Evolutionary conservation across 1,140 invertebrate species (phyloP).

Genomic region (Globodera rostochiensis): DNA sequence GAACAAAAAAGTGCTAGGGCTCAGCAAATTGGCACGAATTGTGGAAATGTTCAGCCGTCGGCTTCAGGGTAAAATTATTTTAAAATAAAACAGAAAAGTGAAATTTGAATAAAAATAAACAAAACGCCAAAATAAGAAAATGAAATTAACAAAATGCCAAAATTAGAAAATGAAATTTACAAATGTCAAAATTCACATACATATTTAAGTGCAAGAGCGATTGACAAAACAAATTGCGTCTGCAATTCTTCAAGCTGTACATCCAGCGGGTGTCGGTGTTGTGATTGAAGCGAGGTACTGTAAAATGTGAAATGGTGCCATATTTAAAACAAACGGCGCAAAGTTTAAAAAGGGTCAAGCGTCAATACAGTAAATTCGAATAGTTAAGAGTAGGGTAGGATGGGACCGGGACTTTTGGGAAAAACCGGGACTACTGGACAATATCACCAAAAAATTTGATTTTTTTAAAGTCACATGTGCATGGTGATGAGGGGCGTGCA

Average conservation of each 20-base stretch:
- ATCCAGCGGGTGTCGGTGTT: slow-evolving; percentile 92
- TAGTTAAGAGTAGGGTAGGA: no score
- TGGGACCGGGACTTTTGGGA: no score
- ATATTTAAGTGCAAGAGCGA: slow-evolving; percentile 84
- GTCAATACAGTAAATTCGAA: no score
- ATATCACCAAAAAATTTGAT: no score
- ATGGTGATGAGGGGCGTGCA: slow-evolving; percentile 99
- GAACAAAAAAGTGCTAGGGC: slow-evolving; percentile 91
- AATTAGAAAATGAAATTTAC: not conserved
- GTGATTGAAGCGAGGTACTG: slow-evolving; percentile 94
- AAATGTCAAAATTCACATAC: slow-evolving; percentile 17
- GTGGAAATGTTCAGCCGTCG: slow-evolving; percentile 94
- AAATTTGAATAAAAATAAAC: not conserved
- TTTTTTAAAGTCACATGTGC: slow-evolving; percentile 78
- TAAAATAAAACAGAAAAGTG: slow-evolving; percentile 16
- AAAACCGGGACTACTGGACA: no score
- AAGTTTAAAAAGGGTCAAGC: no score
- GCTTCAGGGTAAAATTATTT: slow-evolving; percentile 74
- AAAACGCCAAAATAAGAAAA: not conserved
- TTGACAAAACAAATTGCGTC: slow-evolving; percentile 96
- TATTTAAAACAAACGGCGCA: no score
- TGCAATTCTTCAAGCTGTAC: slow-evolving; percentile 91
- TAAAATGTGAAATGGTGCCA: slow-evolving; percentile 58
- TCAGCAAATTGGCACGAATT: slow-evolving; percentile 93
- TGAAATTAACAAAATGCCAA: no score